A percentile compares a stretch with the other conserved stretches of the same genome.
Conservation (phyloP, 1,140 invertebrate species). For the Diorhabda carinulata region DNA sequence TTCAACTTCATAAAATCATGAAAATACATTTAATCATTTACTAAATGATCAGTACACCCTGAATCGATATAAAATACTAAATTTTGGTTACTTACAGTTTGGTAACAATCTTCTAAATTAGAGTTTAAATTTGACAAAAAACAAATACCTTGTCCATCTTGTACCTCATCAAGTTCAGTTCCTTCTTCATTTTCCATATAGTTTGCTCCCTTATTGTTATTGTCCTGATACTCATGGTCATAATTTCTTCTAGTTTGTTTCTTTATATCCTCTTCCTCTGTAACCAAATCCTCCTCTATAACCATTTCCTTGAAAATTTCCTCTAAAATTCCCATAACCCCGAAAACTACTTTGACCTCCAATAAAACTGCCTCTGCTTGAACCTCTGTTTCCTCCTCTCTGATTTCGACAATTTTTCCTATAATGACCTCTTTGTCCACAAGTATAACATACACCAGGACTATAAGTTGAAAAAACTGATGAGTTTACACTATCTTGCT, state of each 20-base stretch:
- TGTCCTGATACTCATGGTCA: background rate
- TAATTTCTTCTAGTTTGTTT: too few relatives aligned
- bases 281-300: background rate
- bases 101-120: background rate
- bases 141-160: slow-evolving; percentile 7
- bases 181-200: background rate
- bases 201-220: background rate
- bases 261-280: background rate
- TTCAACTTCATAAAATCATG: background rate
- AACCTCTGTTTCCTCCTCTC: background rate
- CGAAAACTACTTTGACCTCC: too few relatives aligned
- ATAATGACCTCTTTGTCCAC: too few relatives aligned
- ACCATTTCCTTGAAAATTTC: too few relatives aligned
- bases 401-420: too few relatives aligned
- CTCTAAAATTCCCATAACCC: background rate
- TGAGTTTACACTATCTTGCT: too few relatives aligned
- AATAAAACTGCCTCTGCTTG: background rate
- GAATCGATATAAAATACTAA: background rate
- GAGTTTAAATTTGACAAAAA: slow-evolving; percentile 5
- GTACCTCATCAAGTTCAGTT: background rate
- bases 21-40: background rate
- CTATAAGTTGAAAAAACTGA: too few relatives aligned
- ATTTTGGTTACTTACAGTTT: background rate
- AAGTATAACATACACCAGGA: too few relatives aligned
- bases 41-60: background rate